Evolutionary conservation across 64 coral and sea anemone genomes (phyloP).

Genomic region (Montipora foliosa): DNA sequence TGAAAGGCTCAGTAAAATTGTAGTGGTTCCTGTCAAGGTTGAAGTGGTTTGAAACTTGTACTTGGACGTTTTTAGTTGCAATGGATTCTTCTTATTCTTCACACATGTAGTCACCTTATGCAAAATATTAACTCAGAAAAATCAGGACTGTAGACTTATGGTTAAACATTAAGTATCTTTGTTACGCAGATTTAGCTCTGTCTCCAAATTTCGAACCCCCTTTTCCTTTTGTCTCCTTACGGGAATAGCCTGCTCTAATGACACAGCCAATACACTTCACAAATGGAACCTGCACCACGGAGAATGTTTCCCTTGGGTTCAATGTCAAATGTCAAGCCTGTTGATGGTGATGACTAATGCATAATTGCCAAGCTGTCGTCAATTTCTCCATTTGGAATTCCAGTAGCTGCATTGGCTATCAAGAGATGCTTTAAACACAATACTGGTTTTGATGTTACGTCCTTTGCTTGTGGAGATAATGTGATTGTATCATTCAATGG

Average conservation of each 20-base stretch:
- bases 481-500: slow-evolving; percentile 30
- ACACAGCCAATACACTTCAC: slow-evolving; percentile 18
- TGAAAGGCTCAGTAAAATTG: too few species aligned
- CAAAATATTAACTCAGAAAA: too few species aligned
- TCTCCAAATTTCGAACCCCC: too few species aligned
- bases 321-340: slow-evolving; percentile 21
- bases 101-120: too few species aligned
- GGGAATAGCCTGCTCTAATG: slow-evolving; percentile 26
- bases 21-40: too few species aligned
- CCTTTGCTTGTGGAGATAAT: slow-evolving; percentile 32
- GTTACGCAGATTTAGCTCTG: too few species aligned
- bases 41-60: too few species aligned
- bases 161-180: too few species aligned
- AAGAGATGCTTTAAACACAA: slow-evolving; percentile 44
- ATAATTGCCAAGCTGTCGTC: slow-evolving; percentile 1
- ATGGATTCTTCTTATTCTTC: too few species aligned
- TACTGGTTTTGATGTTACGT: slow-evolving; percentile 52
- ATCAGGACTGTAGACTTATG: too few species aligned
- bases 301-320: slow-evolving; percentile 1
- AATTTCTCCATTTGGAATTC: not conserved
- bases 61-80: too few species aligned
- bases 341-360: not conserved
- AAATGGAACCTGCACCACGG: slow-evolving; percentile 11
- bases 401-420: not conserved
- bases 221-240: too few species aligned